Percentiles rank a stretch among this genome's conserved stretches.
Conservation (phyloP, 2,888 invertebrate species). For the Drosophila buzzatii region DNA sequence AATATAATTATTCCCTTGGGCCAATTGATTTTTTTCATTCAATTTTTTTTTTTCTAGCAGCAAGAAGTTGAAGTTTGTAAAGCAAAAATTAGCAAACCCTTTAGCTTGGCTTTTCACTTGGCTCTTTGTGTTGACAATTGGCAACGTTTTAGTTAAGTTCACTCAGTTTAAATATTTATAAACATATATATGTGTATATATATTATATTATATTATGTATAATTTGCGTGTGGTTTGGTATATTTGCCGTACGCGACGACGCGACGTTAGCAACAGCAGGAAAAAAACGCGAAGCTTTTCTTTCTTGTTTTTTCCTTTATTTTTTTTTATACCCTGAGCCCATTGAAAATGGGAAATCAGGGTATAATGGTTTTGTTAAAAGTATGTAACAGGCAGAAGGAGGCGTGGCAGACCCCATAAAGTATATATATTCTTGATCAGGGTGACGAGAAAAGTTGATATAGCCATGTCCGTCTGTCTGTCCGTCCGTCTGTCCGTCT, state of each 20-base stretch:
- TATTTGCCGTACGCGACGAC: slow-evolving; percentile 57
- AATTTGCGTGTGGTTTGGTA: slow-evolving; percentile 44
- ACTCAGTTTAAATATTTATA: slow-evolving; percentile 21
- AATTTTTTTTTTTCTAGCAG: slow-evolving; percentile 8
- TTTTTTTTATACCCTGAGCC: too few relatives aligned
- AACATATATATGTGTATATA: background rate
- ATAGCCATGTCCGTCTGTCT: too few relatives aligned
- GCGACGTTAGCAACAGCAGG: slow-evolving; percentile 68
- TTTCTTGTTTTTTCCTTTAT: slow-evolving; percentile 23
- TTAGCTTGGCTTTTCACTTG: slow-evolving; percentile 9
- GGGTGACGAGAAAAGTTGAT: too few relatives aligned
- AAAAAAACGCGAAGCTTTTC: slow-evolving; percentile 49
- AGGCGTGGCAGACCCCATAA: too few relatives aligned
- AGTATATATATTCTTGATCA: too few relatives aligned
- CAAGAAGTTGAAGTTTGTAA: slow-evolving; percentile 24
- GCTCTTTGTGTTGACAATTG: slow-evolving; percentile 23
- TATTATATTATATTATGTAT: slow-evolving; percentile 41
- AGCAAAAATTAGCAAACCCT: slow-evolving; percentile 31
- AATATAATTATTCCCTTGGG: slow-evolving; percentile 48
- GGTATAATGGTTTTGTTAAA: too few relatives aligned
- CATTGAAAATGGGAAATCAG: too few relatives aligned
- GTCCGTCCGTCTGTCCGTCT: too few relatives aligned
- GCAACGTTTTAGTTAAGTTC: slow-evolving; percentile 35
- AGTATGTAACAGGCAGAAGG: too few relatives aligned
- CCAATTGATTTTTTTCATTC: slow-evolving; percentile 70